Conservation (phyloP, 1,140 invertebrate genomes). For the Ostrea denselamellosa region DNA sequence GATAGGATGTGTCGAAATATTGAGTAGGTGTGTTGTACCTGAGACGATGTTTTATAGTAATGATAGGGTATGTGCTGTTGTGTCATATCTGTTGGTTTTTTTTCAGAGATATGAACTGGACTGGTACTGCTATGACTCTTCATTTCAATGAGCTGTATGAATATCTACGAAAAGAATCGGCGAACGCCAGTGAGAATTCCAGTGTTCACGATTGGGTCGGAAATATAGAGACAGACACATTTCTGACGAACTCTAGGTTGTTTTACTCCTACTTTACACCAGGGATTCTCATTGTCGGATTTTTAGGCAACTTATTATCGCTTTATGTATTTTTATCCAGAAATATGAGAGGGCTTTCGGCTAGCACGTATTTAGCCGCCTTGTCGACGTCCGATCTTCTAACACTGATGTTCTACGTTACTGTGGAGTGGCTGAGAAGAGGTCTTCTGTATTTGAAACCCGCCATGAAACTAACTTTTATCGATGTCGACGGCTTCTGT, state of each 20-base stretch:
- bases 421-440: slow-evolving; percentile 64
- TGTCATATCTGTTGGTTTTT: background rate
- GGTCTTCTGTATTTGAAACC: slow-evolving; percentile 55
- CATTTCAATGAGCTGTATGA: slow-evolving; percentile 7
- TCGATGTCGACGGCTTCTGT: slow-evolving; percentile 65
- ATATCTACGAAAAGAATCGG: background rate
- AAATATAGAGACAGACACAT: background rate
- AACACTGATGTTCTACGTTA: slow-evolving; percentile 63
- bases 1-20: too few relatives aligned
- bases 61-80: background rate
- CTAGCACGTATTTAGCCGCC: slow-evolving; percentile 67
- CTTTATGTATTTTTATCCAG: slow-evolving; percentile 70
- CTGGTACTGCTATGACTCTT: background rate
- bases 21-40: too few relatives aligned
- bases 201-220: background rate
- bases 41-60: too few relatives aligned
- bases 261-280: slow-evolving; percentile 69
- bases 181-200: background rate
- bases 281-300: slow-evolving; percentile 66
- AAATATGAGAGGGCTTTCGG: slow-evolving; percentile 68
- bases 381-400: slow-evolving; percentile 64
- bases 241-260: background rate
- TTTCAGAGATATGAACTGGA: slow-evolving; percentile 7
- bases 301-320: slow-evolving; percentile 69
- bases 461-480: slow-evolving; percentile 48